Conservation (phyloP, 2,888 invertebrate genomes). For the Mantis religiosa region DNA sequence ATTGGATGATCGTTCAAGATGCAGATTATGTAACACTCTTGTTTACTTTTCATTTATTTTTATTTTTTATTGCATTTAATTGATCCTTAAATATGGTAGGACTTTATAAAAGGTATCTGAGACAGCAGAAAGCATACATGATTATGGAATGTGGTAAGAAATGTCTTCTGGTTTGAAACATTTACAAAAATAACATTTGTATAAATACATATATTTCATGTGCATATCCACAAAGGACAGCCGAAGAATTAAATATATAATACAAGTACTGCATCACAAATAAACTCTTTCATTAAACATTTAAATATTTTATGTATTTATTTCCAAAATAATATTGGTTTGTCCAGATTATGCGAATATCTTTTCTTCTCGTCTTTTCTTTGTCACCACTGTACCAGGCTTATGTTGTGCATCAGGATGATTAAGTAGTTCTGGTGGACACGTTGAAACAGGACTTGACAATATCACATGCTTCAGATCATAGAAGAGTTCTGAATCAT, state of each 20-base stretch:
- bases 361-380: conserved; percentile 93
- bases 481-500: conserved; percentile 91
- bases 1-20: too few species aligned
- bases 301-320: not conserved
- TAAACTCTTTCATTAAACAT: not conserved
- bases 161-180: too few species aligned
- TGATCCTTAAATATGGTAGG: too few species aligned
- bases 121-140: too few species aligned
- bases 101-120: too few species aligned
- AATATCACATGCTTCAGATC: conserved; percentile 91
- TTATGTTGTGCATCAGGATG: conserved; percentile 98
- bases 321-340: not conserved
- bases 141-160: too few species aligned
- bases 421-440: conserved; percentile 94
- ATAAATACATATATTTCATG: not conserved
- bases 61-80: too few species aligned
- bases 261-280: not conserved
- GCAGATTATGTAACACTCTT: too few species aligned
- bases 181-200: not conserved
- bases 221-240: not conserved
- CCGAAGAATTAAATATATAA: not conserved
- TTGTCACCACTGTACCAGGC: conserved; percentile 85
- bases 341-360: conserved; percentile 71
- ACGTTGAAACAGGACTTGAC: conserved; percentile 86
- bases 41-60: too few species aligned